Conservation (phyloP, 2,888 invertebrate species). For the Acleris holmiana region DNA sequence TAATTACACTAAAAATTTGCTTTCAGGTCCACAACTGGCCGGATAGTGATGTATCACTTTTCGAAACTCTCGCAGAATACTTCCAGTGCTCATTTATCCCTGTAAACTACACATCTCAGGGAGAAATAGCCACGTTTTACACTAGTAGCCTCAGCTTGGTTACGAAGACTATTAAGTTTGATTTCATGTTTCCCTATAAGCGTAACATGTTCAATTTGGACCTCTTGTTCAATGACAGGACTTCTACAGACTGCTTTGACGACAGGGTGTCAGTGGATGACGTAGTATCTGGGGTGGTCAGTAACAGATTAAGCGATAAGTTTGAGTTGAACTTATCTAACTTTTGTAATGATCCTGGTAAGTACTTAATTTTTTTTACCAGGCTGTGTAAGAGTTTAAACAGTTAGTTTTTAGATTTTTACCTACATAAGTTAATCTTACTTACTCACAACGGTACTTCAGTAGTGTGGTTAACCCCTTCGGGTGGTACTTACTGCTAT, state of each 20-base stretch:
- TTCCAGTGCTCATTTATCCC: slow-evolving; percentile 61
- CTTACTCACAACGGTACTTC: no score
- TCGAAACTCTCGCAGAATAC: slow-evolving; percentile 60
- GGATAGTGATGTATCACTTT: slow-evolving; percentile 53
- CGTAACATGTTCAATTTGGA: slow-evolving; percentile 69
- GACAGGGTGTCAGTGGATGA: slow-evolving; percentile 59
- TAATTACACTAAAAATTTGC: neutral
- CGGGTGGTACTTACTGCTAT: no score
- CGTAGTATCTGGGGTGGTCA: slow-evolving; percentile 61
- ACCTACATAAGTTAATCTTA: no score
- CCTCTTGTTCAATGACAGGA: slow-evolving; percentile 68
- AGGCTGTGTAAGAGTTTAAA: no score
- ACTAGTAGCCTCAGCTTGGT: slow-evolving; percentile 65
- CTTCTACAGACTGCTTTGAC: slow-evolving; percentile 63
- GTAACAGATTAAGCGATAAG: slow-evolving; percentile 59
- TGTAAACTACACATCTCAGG: slow-evolving; percentile 53
- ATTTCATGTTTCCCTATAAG: slow-evolving; percentile 69
- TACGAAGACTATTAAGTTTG: slow-evolving; percentile 62
- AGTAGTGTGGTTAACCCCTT: no score
- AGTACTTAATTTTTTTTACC: slow-evolving; percentile 12
- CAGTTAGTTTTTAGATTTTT: no score
- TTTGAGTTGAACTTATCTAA: slow-evolving; percentile 68
- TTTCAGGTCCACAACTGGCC: slow-evolving; percentile 72
- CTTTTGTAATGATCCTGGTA: slow-evolving; percentile 70
- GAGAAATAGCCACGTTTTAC: slow-evolving; percentile 63